Evolutionary conservation across 1,140 invertebrate genomes (phyloP).

Genomic region (Hyphantria cunea): DNA sequence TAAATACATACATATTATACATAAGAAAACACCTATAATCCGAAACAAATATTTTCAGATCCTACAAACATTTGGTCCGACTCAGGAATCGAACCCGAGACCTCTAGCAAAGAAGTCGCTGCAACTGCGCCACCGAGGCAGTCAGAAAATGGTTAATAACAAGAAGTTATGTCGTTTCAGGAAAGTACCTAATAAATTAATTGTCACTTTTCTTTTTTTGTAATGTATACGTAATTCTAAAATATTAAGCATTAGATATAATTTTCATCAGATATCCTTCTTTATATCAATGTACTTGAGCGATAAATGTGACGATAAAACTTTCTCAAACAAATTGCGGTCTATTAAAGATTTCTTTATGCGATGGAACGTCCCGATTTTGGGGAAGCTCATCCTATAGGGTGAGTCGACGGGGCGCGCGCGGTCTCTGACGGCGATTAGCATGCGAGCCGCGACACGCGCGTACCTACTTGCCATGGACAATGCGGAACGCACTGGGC

Average conservation of each 20-base stretch:
- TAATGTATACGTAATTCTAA: too few relatives aligned
- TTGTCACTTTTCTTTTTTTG: too few relatives aligned
- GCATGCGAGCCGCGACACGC: slow-evolving; percentile 55
- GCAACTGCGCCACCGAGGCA: too few relatives aligned
- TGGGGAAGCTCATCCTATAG: slow-evolving; percentile 63
- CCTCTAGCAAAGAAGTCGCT: too few relatives aligned
- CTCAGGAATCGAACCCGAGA: too few relatives aligned
- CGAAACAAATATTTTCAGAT: too few relatives aligned
- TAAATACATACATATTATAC: too few relatives aligned
- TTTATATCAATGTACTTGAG: slow-evolving; percentile 11
- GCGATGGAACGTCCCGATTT: slow-evolving; percentile 59
- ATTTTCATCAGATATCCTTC: slow-evolving; percentile 6
- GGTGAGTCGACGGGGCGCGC: slow-evolving; percentile 41
- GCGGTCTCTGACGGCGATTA: slow-evolving; percentile 54
- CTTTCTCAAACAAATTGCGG: slow-evolving; percentile 66
- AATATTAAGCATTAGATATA: not conserved
- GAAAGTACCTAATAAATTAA: too few relatives aligned
- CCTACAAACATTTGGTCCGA: too few relatives aligned
- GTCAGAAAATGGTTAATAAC: too few relatives aligned
- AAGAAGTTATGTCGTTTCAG: too few relatives aligned
- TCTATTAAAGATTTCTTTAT: slow-evolving; percentile 66
- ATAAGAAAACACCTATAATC: too few relatives aligned
- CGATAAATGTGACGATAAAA: slow-evolving; percentile 43
- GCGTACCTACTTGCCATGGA: slow-evolving; percentile 74
- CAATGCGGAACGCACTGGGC: slow-evolving; percentile 75